A percentile compares a stretch with the other conserved stretches of the same genome.
phyloP scores from a whole-genome alignment of 2,113 vertebrate genomes.

The Jaculus jaculus region DNA sequence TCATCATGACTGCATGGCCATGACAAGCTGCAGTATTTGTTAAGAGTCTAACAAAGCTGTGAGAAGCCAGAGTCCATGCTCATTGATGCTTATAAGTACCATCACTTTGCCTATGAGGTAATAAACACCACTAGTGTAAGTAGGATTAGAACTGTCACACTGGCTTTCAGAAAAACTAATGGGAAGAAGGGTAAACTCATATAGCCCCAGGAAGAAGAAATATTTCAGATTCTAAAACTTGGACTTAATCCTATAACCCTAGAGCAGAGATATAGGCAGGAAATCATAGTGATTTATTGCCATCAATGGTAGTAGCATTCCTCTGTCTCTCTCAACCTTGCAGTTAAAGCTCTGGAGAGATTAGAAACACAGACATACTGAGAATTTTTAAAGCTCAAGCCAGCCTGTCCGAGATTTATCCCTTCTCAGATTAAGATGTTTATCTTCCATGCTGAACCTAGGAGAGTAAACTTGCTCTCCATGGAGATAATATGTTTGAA shows the following conservation, averaged over 20 bases:
- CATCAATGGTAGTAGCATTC: neutral
- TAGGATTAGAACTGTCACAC: neutral
- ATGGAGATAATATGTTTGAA: neutral
- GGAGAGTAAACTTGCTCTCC: neutral
- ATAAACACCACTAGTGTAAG: neutral
- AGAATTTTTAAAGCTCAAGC: neutral
- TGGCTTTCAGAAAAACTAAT: neutral
- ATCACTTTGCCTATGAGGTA: neutral
- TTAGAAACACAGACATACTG: neutral
- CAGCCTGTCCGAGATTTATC: neutral
- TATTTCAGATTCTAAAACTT: constrained; percentile 8
- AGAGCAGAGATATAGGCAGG: neutral
- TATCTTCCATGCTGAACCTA: neutral
- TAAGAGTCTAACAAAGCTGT: neutral
- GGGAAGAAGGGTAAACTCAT: neutral
- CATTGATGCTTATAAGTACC: neutral
- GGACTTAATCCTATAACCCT: neutral
- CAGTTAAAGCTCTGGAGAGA: neutral
- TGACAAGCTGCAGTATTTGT: neutral
- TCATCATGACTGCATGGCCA: neutral
- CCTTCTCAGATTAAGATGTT: neutral
- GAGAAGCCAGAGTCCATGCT: neutral
- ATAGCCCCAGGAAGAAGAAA: neutral
- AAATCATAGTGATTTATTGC: constrained; percentile 11
- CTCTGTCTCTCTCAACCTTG: neutral